Base-by-base conservation (phyloP, 1,140 invertebrate genomes). In the Zelostemma sp. region DNA sequence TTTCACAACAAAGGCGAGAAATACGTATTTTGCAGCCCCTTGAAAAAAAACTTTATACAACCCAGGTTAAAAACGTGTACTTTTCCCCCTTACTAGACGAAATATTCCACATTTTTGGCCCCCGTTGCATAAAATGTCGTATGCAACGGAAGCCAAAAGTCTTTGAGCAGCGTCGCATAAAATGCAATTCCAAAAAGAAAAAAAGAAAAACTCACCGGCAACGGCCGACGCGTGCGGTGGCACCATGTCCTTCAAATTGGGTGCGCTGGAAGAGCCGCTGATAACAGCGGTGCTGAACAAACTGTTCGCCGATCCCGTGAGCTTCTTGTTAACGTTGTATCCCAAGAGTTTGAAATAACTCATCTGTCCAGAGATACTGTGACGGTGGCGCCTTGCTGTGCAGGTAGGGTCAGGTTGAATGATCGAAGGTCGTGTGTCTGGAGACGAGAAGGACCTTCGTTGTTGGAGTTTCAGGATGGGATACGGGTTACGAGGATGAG, bases 211-310 rank as follows among this genome's bases (percentile, higher is more conserved):
- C 88, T 90, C 78, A 93, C 93, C 91, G 76, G 93, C 91, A 18
- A 88, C 82, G 47, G 88, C 89, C 56, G 90, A 89, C 1, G 90
- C 88, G 15, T 91, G 87, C 53, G 87, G 88, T 9, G 93, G 90
- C 68, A 95, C 91, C 89, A 94, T 93, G 80, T 95, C 92, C 72
- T 94, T 90, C 28, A 96, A 88, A 84, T 96, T 95, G 21, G 95
- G 95, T 21, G 95, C 94, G 68, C 93, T 95, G 51, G 93, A 94
- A 64, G 94, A 95, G 21, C 95, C 95, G 76, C 93, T 95, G 80
- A 97, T 97, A 72, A 97, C 95, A 25, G 95, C 95, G 21, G 95
- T 97, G 78, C 93, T 95, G 88, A 97, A 97, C 54, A 97, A 89
- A 71, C 92, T 93, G 78, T 90, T 92, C 4, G 93, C 88, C 55